Conservation (phyloP, 1,140 invertebrate genomes). For the Danaus melanippus region DNA sequence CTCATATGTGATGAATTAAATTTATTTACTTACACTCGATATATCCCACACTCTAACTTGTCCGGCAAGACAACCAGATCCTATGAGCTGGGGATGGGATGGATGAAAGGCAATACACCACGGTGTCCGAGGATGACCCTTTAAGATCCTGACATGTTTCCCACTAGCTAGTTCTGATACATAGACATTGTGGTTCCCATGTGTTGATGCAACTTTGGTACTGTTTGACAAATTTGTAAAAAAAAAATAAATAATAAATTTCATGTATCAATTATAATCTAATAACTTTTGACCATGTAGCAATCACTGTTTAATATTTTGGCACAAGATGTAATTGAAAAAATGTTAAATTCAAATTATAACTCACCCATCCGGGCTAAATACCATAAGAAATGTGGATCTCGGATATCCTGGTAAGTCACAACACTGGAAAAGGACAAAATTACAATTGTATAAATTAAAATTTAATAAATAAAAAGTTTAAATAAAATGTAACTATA, state of each 20-base stretch:
- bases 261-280: not conserved
- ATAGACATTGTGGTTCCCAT: slow-evolving; percentile 94
- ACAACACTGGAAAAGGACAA: slow-evolving; percentile 74
- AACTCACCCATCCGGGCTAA: slow-evolving; percentile 86
- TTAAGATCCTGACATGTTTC: slow-evolving; percentile 83
- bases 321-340: too few species aligned
- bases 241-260: slow-evolving; percentile 24
- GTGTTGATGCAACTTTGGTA: slow-evolving; percentile 88
- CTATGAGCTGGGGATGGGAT: slow-evolving; percentile 85
- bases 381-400: slow-evolving; percentile 88
- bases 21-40: slow-evolving; percentile 76
- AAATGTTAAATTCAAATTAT: not conserved
- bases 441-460: slow-evolving; percentile 12
- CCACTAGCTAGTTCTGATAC: slow-evolving; percentile 87
- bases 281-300: too few species aligned
- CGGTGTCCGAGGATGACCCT: slow-evolving; percentile 90
- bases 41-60: slow-evolving; percentile 94
- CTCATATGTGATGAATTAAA: too few species aligned
- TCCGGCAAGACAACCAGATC: slow-evolving; percentile 90
- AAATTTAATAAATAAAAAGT: slow-evolving; percentile 7
- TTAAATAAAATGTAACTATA: not conserved
- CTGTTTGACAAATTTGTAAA: slow-evolving; percentile 49
- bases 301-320: too few species aligned
- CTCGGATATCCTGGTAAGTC: slow-evolving; percentile 81
- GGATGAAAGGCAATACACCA: slow-evolving; percentile 95